Base-by-base conservation (phyloP, 2,888 invertebrate genomes). In the Drosophila longiperda region DNA sequence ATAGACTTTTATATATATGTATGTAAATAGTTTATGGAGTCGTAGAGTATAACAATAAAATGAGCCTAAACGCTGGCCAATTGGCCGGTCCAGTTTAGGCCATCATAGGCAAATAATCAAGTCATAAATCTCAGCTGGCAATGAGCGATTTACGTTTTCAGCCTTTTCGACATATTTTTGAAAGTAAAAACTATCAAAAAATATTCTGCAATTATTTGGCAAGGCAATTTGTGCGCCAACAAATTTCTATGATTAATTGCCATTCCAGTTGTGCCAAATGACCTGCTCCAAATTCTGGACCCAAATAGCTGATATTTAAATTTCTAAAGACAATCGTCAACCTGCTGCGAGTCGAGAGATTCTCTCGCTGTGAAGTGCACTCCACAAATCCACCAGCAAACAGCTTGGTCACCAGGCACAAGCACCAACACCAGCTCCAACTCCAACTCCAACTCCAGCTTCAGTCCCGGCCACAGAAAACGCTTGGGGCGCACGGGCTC, bases 71-170 rank as follows among this genome's bases (percentile, higher is more conserved):
- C 82, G 70, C 62, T 71, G 74, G 55, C 70, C 82, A 79, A 79
- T 79, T 81, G 82, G 63, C 50, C 40, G 20, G 52, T 40, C 26
- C 62, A 59, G 75, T 54, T 60, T 57, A 48, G 75, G 71, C 76
- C 81, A 80, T 86, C 89, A 86, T 88, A 88, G 80, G 87, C 82
- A 86, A 86, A 86, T 86, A 86, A 86, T 84, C 87, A 87, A 84
- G 87, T 73, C 82, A 88, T 86, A 88, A 86, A 86, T 86, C 89
- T 86, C 80, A 74, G 68, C 82, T 75, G 82, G 67, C 87, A 89
- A 82, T 87, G 80, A 80, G 82, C 80, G 71, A 78, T 78, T 78
- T 78, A 80, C 82, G 79, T 75, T 86, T 80, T 70, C 55, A 58
- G 66, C 55, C 62, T 74, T 76, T 80, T 83, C 72, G 84, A 86